phyloP scores from a whole-genome alignment of 37 sponge, comb jelly and placozoan genomes.

The Crambe crambe region DNA sequence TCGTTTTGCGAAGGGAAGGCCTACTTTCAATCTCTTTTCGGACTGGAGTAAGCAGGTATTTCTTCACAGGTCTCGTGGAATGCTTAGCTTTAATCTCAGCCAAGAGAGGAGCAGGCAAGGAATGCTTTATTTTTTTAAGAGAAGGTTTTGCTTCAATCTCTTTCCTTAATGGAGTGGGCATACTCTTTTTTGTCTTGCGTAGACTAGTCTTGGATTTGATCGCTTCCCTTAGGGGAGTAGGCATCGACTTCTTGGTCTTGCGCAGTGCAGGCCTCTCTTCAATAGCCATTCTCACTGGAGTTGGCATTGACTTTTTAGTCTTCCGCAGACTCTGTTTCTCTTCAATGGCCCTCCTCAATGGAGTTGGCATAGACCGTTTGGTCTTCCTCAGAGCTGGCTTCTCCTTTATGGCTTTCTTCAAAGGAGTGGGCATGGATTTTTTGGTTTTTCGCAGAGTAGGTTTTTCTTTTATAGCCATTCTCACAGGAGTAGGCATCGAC shows the following conservation, averaged over 20 bases:
- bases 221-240: conserved; percentile 51
- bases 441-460: conserved; percentile 42
- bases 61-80: conserved; percentile 38
- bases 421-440: conserved; percentile 63
- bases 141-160: conserved; percentile 34
- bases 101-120: conserved; percentile 65
- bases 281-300: conserved; percentile 61
- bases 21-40: conserved; percentile 42
- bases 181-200: conserved; percentile 11
- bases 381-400: conserved; percentile 47
- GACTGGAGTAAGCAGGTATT: conserved; percentile 61
- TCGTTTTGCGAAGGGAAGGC: conserved; percentile 43
- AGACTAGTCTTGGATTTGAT: conserved; percentile 25
- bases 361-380: conserved; percentile 53
- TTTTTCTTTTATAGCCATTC: conserved; percentile 44
- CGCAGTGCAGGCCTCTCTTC: conserved; percentile 15
- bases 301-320: conserved; percentile 43
- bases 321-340: conserved; percentile 12
- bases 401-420: conserved; percentile 39
- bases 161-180: conserved; percentile 59
- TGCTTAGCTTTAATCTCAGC: conserved; percentile 32
- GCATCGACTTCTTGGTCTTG: conserved; percentile 30
- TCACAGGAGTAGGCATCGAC: conserved; percentile 41
- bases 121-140: conserved; percentile 34
- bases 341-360: conserved; percentile 54